These are phyloP conservation scores for Xenops minutus DNA, from an alignment of 2,797 vertebrate genomes.

Conservation along the genomic window DNA sequence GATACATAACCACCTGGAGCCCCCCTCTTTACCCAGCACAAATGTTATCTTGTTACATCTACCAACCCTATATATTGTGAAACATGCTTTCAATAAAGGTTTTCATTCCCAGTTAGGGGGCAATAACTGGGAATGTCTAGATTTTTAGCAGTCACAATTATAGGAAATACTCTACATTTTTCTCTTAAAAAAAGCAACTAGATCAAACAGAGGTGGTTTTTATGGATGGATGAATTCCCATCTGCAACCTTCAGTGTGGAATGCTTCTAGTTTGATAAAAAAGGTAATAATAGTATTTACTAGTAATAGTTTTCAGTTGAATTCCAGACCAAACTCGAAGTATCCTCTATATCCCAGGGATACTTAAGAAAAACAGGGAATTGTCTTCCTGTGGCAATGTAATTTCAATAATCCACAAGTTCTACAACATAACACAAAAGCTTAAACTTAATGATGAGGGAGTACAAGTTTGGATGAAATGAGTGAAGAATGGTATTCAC, in stretches of 20 bases:
- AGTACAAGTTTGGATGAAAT: background rate
- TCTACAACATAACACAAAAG: background rate
- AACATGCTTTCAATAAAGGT: too few relatives aligned
- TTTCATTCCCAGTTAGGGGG: too few relatives aligned
- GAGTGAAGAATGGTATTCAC: background rate
- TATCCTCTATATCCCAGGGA: background rate
- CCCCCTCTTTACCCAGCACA: too few relatives aligned
- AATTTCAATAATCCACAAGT: background rate
- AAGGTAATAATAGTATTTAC: background rate
- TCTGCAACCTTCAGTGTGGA: background rate
- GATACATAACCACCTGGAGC: too few relatives aligned
- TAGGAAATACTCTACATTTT: background rate
- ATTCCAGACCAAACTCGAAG: background rate
- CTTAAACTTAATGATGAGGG: background rate
- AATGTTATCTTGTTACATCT: too few relatives aligned
- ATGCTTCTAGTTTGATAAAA: background rate
- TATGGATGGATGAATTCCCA: background rate
- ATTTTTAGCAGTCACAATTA: too few relatives aligned
- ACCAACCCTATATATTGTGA: too few relatives aligned
- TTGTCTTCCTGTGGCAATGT: background rate
- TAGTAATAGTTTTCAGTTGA: background rate
- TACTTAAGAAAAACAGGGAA: background rate
- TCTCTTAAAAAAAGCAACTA: background rate
- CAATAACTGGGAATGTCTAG: too few relatives aligned
- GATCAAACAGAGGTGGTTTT: accelerated